Percentiles rank a stretch among this genome's conserved stretches.
phyloP scores from a whole-genome alignment of 2,113 vertebrate species.

The Hyperopisus bebe region DNA sequence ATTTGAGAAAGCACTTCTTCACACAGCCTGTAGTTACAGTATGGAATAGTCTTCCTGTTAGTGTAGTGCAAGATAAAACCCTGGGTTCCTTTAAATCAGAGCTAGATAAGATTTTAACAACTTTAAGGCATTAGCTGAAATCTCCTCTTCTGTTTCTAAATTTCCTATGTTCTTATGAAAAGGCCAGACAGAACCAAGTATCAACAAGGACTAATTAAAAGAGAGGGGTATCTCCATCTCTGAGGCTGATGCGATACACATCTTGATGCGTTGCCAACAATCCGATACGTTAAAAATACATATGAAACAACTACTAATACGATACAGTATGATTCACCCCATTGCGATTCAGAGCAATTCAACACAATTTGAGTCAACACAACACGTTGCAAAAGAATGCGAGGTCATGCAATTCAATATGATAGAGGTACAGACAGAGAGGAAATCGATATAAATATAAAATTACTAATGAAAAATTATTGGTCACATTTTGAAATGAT shows the following conservation, averaged over 20 bases:
- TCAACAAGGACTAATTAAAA: not conserved
- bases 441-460: not conserved
- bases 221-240: not conserved
- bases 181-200: not conserved
- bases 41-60: no score
- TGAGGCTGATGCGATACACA: not conserved
- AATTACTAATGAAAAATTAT: not conserved
- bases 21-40: no score
- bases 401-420: no score
- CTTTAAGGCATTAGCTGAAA: no score
- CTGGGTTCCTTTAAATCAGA: no score
- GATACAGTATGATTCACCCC: no score
- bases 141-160: no score
- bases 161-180: not conserved
- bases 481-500: not conserved
- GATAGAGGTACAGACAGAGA: not conserved
- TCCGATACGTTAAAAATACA: not conserved
- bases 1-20: no score
- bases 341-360: no score
- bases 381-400: not conserved
- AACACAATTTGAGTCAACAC: not conserved
- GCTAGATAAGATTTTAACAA: no score
- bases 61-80: no score
- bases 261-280: not conserved
- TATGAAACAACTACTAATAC: not conserved